Conservation (phyloP, 2,888 invertebrate genomes). For the Hypsopygia costalis region DNA sequence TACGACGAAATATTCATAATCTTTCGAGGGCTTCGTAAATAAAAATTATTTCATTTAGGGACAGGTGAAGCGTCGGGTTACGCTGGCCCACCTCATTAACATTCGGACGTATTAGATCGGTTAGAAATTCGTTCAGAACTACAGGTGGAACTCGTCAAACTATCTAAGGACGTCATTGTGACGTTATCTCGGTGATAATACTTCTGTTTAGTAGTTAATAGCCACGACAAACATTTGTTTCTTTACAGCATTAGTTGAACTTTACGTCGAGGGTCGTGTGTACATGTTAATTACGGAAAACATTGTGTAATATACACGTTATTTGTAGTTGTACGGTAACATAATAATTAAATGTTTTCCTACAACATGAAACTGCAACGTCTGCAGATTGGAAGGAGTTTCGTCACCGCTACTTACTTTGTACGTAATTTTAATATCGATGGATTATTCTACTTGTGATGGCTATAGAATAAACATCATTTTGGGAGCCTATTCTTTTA, state of each 20-base stretch:
- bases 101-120: conserved; percentile 65
- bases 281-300: too few relatives aligned
- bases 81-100: conserved; percentile 52
- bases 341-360: too few relatives aligned
- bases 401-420: too few relatives aligned
- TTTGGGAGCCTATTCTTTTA: too few relatives aligned
- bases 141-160: conserved; percentile 62
- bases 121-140: conserved; percentile 29
- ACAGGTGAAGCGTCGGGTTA: conserved; percentile 75
- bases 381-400: too few relatives aligned
- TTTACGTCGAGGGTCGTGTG: too few relatives aligned
- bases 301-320: too few relatives aligned
- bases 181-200: conserved; percentile 63
- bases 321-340: too few relatives aligned
- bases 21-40: conserved; percentile 69
- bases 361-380: too few relatives aligned
- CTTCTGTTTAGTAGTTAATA: conserved; percentile 47
- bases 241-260: not conserved
- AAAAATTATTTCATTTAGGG: conserved; percentile 69
- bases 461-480: too few relatives aligned
- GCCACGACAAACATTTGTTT: conserved; percentile 37
- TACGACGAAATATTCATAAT: conserved; percentile 69
- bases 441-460: too few relatives aligned
- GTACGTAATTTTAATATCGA: too few relatives aligned
- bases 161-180: conserved; percentile 41